A percentile compares a stretch with the other conserved stretches of the same genome.
These are phyloP conservation scores for Ectropis grisescens DNA, from an alignment of 1,140 invertebrate genomes.

Conservation along the genomic window DNA sequence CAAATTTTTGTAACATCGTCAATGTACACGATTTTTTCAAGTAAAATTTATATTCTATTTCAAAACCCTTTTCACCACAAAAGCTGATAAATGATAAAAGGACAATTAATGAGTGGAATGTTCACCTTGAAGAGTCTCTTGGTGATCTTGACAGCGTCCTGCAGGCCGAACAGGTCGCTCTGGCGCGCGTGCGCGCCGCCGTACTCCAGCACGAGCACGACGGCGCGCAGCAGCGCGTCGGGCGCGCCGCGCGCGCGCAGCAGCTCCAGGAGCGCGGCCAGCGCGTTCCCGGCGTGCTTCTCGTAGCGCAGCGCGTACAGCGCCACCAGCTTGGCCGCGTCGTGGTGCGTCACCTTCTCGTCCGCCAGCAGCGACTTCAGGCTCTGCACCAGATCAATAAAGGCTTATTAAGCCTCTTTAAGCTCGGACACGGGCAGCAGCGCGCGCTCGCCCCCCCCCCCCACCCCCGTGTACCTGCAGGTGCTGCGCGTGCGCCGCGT, in stretches of 20 bases:
- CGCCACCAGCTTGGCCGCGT: slow-evolving; percentile 91
- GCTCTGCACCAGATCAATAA: too few species aligned
- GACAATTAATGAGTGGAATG: neutral
- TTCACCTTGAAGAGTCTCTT: slow-evolving; percentile 89
- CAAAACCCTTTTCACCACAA: too few species aligned
- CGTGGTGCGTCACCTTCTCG: slow-evolving; percentile 81
- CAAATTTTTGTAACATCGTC: too few species aligned
- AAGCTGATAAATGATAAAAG: too few species aligned
- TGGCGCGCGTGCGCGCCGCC: slow-evolving; percentile 83
- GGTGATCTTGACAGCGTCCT: slow-evolving; percentile 91
- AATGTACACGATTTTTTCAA: too few species aligned
- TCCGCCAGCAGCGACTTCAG: slow-evolving; percentile 80
- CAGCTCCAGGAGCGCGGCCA: slow-evolving; percentile 27
- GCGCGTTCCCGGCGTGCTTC: slow-evolving; percentile 88
- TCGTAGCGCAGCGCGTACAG: slow-evolving; percentile 95
- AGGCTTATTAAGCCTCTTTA: too few species aligned
- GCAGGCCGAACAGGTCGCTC: slow-evolving; percentile 87
- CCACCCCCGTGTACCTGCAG: slow-evolving; percentile 91
- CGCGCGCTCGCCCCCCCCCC: slow-evolving; percentile 82
- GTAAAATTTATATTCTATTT: too few species aligned
- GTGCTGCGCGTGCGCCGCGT: slow-evolving; percentile 92
- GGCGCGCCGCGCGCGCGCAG: slow-evolving; percentile 32
- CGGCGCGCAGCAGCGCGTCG: slow-evolving; percentile 71
- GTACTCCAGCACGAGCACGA: slow-evolving; percentile 84
- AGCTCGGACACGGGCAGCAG: slow-evolving; percentile 96